Evolutionary conservation across 1,140 invertebrate species (phyloP).

Genomic region (Psilanteris sp.): DNA sequence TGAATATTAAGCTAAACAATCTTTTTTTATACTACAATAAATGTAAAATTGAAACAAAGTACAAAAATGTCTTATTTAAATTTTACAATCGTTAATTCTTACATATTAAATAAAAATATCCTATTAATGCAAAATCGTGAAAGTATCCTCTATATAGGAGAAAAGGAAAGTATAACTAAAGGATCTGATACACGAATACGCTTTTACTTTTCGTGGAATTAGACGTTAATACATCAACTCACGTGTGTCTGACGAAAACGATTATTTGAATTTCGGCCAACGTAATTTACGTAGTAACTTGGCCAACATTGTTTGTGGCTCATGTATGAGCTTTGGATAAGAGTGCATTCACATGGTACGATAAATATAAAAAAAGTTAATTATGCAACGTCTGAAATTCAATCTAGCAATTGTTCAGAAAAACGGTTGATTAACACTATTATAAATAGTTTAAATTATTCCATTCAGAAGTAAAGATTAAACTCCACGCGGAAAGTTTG

Average conservation of each 20-base stretch:
- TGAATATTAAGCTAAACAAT: too few relatives aligned
- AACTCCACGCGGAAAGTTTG: too few relatives aligned
- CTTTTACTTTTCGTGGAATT: slow-evolving; percentile 39
- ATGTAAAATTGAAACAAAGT: too few relatives aligned
- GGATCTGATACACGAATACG: background rate
- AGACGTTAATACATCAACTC: slow-evolving; percentile 15
- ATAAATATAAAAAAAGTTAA: slow-evolving; percentile 14
- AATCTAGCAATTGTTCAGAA: too few relatives aligned
- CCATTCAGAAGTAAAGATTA: too few relatives aligned
- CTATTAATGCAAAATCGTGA: too few relatives aligned
- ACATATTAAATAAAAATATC: too few relatives aligned
- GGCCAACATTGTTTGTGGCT: background rate
- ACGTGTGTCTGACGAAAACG: slow-evolving; percentile 33
- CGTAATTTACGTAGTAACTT: slow-evolving; percentile 21
- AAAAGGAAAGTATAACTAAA: slow-evolving; percentile 7
- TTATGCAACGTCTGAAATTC: slow-evolving; percentile 16
- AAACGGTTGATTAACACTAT: too few relatives aligned
- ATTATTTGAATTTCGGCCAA: slow-evolving; percentile 26
- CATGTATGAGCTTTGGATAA: background rate
- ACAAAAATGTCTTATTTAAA: too few relatives aligned
- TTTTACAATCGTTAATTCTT: too few relatives aligned
- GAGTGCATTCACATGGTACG: slow-evolving; percentile 14
- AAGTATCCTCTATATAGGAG: slow-evolving; percentile 2
- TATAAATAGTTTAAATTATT: too few relatives aligned
- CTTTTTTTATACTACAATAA: too few relatives aligned